Evolutionary conservation across 2,113 vertebrate species (phyloP).

Genomic region (Hemichromis elongatus): DNA sequence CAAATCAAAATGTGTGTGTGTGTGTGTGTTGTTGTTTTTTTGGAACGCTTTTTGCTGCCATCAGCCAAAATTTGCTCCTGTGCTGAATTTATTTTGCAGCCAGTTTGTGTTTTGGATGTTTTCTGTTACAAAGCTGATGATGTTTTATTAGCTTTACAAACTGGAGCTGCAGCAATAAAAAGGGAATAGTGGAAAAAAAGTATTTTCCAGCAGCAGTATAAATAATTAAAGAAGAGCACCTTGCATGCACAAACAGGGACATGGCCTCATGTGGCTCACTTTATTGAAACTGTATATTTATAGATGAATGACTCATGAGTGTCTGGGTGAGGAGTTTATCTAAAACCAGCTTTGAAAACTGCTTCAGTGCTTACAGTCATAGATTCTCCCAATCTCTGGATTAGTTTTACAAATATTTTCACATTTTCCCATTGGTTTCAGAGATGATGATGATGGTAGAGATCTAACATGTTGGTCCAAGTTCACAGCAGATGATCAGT

Average conservation of each 20-base stretch:
- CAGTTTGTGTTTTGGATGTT: constrained; percentile 17
- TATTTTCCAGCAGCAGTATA: not conserved
- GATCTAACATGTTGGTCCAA: not conserved
- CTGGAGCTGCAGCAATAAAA: not conserved
- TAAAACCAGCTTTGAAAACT: not conserved
- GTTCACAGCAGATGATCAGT: not conserved
- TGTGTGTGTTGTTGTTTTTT: not conserved
- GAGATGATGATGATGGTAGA: not conserved
- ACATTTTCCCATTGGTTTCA: not conserved
- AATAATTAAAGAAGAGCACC: not conserved
- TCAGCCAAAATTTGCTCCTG: constrained; percentile 5
- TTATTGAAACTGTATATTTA: not conserved
- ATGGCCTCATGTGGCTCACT: not conserved
- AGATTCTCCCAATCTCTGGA: not conserved
- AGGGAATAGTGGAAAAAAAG: not conserved
- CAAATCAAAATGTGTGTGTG: not conserved
- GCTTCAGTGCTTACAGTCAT: not conserved
- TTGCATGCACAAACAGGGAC: not conserved
- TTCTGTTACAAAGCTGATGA: constrained; percentile 15
- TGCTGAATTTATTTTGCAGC: constrained; percentile 11
- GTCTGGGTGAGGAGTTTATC: not conserved
- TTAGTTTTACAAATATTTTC: not conserved
- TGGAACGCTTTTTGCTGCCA: not conserved
- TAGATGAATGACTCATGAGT: not conserved
- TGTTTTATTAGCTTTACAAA: not conserved